phyloP scores from a whole-genome alignment of 1,140 invertebrate species.

The Pseudomyrmex cubaensis region DNA sequence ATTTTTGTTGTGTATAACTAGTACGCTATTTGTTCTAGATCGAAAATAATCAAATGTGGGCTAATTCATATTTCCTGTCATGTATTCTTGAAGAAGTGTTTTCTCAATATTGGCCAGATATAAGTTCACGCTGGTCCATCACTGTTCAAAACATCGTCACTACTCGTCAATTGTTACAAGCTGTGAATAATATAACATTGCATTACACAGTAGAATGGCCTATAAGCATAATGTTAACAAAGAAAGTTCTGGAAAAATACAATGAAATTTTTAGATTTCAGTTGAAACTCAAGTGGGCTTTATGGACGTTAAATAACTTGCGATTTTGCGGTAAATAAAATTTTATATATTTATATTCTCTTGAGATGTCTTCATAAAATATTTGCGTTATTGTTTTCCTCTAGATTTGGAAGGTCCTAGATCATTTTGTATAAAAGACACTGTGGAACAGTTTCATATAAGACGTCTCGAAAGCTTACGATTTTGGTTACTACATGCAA shows the following conservation, averaged over 20 bases:
- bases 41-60: slow-evolving; percentile 83
- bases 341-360: not conserved
- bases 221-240: slow-evolving; percentile 86
- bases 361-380: not conserved
- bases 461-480: slow-evolving; percentile 87
- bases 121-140: slow-evolving; percentile 82
- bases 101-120: slow-evolving; percentile 84
- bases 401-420: slow-evolving; percentile 80
- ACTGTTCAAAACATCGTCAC: slow-evolving; percentile 69
- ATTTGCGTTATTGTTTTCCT: slow-evolving; percentile 30
- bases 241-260: slow-evolving; percentile 85
- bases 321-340: slow-evolving; percentile 83
- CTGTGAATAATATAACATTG: slow-evolving; percentile 86
- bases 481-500: slow-evolving; percentile 87
- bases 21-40: slow-evolving; percentile 76
- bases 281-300: slow-evolving; percentile 88
- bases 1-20: too few species aligned
- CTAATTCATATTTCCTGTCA: slow-evolving; percentile 83
- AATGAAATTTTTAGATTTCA: slow-evolving; percentile 88
- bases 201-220: slow-evolving; percentile 86
- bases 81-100: slow-evolving; percentile 85
- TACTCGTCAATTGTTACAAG: slow-evolving; percentile 82
- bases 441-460: slow-evolving; percentile 79
- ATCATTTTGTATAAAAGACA: slow-evolving; percentile 66
- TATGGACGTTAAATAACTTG: slow-evolving; percentile 87